phyloP scores from a whole-genome alignment of 2,113 vertebrate genomes.

The Corydoras sp. region DNA sequence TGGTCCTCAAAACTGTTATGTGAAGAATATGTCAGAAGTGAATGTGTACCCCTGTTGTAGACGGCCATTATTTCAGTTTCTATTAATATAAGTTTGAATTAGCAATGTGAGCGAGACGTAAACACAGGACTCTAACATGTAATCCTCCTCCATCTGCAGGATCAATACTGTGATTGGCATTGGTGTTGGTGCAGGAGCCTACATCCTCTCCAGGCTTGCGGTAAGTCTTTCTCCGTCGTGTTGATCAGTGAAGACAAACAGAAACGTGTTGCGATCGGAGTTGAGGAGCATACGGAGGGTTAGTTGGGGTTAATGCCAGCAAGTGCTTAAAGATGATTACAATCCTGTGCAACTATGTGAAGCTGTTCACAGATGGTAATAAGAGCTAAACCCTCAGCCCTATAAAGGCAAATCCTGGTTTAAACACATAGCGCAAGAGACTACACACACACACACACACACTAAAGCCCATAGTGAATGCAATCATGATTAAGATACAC shows the following conservation, averaged over 20 bases:
- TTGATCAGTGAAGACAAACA: too few species aligned
- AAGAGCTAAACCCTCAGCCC: constrained; percentile 8
- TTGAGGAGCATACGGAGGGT: neutral
- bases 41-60: too few species aligned
- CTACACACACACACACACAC: neutral
- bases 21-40: too few species aligned
- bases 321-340: neutral
- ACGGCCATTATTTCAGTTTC: too few species aligned
- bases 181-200: constrained; percentile 84
- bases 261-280: too few species aligned
- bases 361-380: constrained; percentile 14
- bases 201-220: constrained; percentile 83
- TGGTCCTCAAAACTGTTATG: neutral
- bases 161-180: constrained; percentile 87
- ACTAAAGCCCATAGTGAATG: neutral
- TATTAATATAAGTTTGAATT: too few species aligned
- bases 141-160: constrained; percentile 55
- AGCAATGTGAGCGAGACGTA: too few species aligned
- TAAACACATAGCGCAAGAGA: neutral
- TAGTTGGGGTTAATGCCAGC: neutral
- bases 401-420: neutral
- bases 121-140: too few species aligned
- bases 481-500: too few species aligned
- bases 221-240: constrained; percentile 65
- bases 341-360: neutral